Evolutionary conservation across 2,113 vertebrate genomes (phyloP).

Genomic region (Solenodon paradoxus): DNA sequence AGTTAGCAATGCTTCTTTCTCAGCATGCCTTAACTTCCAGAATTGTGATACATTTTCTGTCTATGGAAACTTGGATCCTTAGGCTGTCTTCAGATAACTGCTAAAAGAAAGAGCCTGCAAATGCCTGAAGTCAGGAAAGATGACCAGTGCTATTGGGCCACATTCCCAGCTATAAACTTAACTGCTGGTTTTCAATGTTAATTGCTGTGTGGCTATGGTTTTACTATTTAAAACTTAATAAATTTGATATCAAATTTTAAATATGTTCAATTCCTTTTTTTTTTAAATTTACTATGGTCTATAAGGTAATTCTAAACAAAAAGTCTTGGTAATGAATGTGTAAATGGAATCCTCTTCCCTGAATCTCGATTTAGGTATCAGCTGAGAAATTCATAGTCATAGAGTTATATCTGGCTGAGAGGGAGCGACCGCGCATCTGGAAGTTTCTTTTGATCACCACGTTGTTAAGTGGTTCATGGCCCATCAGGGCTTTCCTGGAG

Average conservation of each 20-base stretch:
- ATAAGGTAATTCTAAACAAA: not conserved
- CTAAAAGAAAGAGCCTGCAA: not conserved
- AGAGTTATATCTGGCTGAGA: not conserved
- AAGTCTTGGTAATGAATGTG: not conserved
- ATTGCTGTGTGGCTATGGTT: not conserved
- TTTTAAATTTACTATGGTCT: not conserved
- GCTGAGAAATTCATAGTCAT: not conserved
- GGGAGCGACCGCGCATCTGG: not conserved
- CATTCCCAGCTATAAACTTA: not conserved
- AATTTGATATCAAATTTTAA: conserved; percentile 30
- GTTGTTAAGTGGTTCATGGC: not conserved
- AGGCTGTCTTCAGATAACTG: not conserved
- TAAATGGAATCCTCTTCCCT: not conserved
- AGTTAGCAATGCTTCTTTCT: not conserved
- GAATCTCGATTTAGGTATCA: not conserved
- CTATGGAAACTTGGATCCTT: not conserved
- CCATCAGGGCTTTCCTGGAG: not conserved
- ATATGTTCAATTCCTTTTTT: conserved; percentile 18
- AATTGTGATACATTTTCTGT: conserved; percentile 45
- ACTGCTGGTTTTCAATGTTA: not conserved
- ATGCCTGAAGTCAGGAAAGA: not conserved
- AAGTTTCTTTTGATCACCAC: not conserved
- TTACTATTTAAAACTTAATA: not conserved
- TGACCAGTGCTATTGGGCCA: not conserved
- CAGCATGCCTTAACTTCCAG: not conserved